Base-by-base conservation (phyloP, 2,113 vertebrate species). In the Seriola aureovittata region DNA sequence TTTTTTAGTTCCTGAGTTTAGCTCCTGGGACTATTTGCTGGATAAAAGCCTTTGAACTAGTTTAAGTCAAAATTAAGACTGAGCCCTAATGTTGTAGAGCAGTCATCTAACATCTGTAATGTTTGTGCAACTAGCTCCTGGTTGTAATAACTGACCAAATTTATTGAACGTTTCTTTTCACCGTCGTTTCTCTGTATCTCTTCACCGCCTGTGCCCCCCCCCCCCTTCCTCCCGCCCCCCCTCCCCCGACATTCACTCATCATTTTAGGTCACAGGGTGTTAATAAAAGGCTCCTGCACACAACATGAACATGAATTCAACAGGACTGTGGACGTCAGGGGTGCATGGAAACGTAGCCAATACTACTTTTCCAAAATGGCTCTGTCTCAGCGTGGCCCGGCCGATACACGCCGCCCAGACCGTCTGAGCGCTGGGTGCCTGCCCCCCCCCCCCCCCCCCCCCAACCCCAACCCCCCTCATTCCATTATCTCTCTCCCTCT, bases 301-400 rank as follows among this genome's bases (percentile, higher is more conserved):
- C 38, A 66, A 42, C 65, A 68, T 32, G 13, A 29, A 8, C 54
- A 19, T 13, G 23, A 62, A 34, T 32, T 80, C 3, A 19, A 29
- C 12, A 62, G 0, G 72, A 57, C 60, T 69, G 60, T 14, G 59
- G 58, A 58, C 48, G 9, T 44, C 60, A 46, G 25, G 6, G 70
- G 83, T 83, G 87, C 81, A 85, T 80, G 81, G 79, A 89, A 89
- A 87, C 78, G 17, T 85, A 71, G 75, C 74, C 77, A 71, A 63
- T 52, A 70, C 46, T 60, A 44, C 64, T 46, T 74, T 69, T 52
- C 38, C 36, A 52, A 77, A 78, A 78, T 29, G 70, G 57, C 72
- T 72, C 54, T 36, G 79, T 29, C 79, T 81, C 71, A 66, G 83
- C 44, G 12, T 17, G 32, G 81, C 63, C 63, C 25, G 1, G 63